Evolutionary conservation across 2,113 vertebrate genomes (phyloP).

Genomic region (Herpetotheres cachinnans): DNA sequence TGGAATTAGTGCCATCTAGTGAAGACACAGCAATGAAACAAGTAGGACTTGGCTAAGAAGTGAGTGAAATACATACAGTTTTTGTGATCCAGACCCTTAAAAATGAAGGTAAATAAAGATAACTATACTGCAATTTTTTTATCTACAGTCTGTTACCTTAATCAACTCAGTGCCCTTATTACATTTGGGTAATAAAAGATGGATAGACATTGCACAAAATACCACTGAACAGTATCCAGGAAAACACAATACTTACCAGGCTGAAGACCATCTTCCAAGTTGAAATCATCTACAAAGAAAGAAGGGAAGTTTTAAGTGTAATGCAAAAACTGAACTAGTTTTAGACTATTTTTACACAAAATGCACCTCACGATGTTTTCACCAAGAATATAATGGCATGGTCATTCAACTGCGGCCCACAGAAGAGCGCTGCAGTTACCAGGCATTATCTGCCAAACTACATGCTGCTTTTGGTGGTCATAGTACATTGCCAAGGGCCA

Average conservation of each 20-base stretch:
- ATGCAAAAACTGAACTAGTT: not conserved
- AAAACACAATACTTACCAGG: not conserved
- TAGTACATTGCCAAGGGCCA: not conserved
- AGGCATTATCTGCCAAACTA: not conserved
- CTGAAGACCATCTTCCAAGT: not conserved
- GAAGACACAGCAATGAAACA: conserved; percentile 12
- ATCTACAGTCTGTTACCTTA: not conserved
- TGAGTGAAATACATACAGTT: not conserved
- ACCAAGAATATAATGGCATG: not conserved
- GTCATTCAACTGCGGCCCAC: not conserved
- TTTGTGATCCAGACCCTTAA: not conserved
- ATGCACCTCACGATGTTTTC: not conserved
- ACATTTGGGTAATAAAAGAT: not conserved
- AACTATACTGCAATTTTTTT: not conserved
- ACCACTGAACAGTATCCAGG: not conserved
- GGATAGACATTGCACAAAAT: not conserved
- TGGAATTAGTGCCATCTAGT: conserved; percentile 58
- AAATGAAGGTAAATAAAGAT: not conserved
- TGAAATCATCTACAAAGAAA: not conserved
- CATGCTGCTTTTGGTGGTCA: not conserved
- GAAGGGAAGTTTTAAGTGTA: not conserved
- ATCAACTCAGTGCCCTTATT: not conserved
- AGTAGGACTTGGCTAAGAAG: not conserved
- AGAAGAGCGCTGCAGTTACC: not conserved
- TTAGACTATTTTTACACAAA: not conserved